These are phyloP conservation scores for Ptiloglossa arizonensis DNA, from an alignment of 1,140 invertebrate genomes.

Conservation along the genomic window DNA sequence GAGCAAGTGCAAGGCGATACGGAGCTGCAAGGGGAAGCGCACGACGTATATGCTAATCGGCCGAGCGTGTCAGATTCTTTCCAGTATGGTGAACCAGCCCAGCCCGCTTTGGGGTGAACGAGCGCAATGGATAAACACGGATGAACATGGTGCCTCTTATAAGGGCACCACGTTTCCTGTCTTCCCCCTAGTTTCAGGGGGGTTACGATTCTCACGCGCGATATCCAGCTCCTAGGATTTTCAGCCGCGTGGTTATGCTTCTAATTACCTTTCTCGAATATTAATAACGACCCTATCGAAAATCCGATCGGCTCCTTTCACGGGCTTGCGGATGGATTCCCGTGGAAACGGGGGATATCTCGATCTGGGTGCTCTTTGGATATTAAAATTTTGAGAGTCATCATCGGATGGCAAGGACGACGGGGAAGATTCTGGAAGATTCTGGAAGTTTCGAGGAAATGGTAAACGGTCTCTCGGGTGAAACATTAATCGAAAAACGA, in stretches of 20 bases:
- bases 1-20: conserved; percentile 28
- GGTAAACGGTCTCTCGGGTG: too few relatives aligned
- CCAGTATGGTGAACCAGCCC: conserved; percentile 30
- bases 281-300: not conserved
- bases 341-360: not conserved
- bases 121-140: conserved; percentile 46
- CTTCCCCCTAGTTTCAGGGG: not conserved
- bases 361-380: not conserved
- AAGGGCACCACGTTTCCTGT: conserved; percentile 36
- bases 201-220: not conserved
- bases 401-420: too few relatives aligned
- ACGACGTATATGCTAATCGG: conserved; percentile 60
- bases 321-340: not conserved
- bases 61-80: conserved; percentile 59
- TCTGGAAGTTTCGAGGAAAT: too few relatives aligned
- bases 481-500: too few relatives aligned
- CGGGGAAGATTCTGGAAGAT: too few relatives aligned
- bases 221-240: not conserved
- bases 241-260: not conserved
- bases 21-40: conserved; percentile 37
- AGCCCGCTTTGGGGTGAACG: conserved; percentile 54
- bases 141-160: conserved; percentile 54
- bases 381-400: not conserved
- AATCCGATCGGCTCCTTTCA: not conserved
- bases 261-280: not conserved